phyloP scores from a whole-genome alignment of 2,888 invertebrate species.

The Fissipunctia ypsillon region DNA sequence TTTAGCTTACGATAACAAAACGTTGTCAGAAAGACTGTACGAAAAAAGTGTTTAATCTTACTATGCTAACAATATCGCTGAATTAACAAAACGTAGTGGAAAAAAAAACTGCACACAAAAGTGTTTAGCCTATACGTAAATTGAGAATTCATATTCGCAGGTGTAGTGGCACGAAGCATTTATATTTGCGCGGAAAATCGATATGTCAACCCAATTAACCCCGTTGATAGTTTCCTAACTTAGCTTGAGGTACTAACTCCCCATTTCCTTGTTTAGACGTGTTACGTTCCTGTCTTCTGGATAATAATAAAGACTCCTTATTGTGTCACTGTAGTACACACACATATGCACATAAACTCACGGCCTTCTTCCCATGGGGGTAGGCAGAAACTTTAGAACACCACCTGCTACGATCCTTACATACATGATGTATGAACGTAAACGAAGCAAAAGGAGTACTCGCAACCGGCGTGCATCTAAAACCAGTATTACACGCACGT shows the following conservation, averaged over 20 bases:
- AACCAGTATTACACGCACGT: too few species aligned
- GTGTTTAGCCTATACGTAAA: background rate
- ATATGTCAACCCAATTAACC: slow-evolving; percentile 49
- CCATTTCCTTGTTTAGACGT: slow-evolving; percentile 17
- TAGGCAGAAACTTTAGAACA: too few species aligned
- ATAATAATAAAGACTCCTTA: background rate
- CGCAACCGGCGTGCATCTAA: too few species aligned
- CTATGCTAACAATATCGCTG: slow-evolving; percentile 28
- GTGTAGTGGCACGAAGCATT: slow-evolving; percentile 17
- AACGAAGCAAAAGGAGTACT: too few species aligned
- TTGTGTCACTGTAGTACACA: background rate
- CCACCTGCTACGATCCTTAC: too few species aligned
- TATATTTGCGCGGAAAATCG: slow-evolving; percentile 50
- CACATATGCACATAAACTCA: too few species aligned
- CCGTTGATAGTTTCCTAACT: slow-evolving; percentile 37
- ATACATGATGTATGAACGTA: too few species aligned
- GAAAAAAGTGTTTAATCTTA: slow-evolving; percentile 19
- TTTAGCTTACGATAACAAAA: slow-evolving; percentile 27
- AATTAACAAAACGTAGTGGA: slow-evolving; percentile 18
- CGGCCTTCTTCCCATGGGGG: too few species aligned
- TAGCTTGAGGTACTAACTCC: slow-evolving; percentile 20
- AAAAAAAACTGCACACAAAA: slow-evolving; percentile 39
- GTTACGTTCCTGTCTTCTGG: background rate
- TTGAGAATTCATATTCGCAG: slow-evolving; percentile 31
- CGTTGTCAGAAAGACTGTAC: slow-evolving; percentile 10